Evolutionary conservation across 2,797 vertebrate genomes (phyloP), one percentile per base, ranked within the genome.

Genomic region (Masticophis lateralis): DNA sequence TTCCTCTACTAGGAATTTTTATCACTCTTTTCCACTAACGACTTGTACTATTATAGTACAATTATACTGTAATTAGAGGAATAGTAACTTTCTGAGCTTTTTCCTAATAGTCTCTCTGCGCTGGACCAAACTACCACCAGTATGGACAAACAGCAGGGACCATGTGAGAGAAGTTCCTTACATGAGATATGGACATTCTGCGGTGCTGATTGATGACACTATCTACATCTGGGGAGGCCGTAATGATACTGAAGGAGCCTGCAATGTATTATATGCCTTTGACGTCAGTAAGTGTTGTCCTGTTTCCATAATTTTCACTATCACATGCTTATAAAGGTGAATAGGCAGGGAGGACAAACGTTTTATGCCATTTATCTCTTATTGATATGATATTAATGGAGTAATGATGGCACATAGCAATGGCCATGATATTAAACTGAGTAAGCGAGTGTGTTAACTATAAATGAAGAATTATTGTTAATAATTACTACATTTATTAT

Each of bases 191-290:
- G 99, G 99, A 47, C 99, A 99, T 97, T 99, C 99, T 0, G 99
- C 99, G 0, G 99, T 99, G 95, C 98, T 99, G 96, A 98, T 99
- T 94, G 99, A 99, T 2, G 99, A 99, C 93, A 98, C 96, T 0
- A 98, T 99, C 98, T 99, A 99, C 98, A 98, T 99, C 95, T 99
- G 99, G 99, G 99, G 99, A 0, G 99, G 99, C 32, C 98, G 99
- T 61, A 99, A 99, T 1, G 99, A 99, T 97, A 99, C 99, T 0
- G 99, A 99, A 96, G 99, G 99, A 94, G 99, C 99, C 96, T 99
- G 99, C 97, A 99, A 99, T 16, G 98, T 99, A 92, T 98, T 99
- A 28, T 99, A 99, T 60, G 99, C 98, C 94, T 99, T 99, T 74
- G 99, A 99, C 94, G 98, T 99, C 98, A 98, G 99, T 99, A 98